These are phyloP conservation scores for Clepsis dumicolana DNA, from an alignment of 2,888 invertebrate species.

Conservation along the genomic window DNA sequence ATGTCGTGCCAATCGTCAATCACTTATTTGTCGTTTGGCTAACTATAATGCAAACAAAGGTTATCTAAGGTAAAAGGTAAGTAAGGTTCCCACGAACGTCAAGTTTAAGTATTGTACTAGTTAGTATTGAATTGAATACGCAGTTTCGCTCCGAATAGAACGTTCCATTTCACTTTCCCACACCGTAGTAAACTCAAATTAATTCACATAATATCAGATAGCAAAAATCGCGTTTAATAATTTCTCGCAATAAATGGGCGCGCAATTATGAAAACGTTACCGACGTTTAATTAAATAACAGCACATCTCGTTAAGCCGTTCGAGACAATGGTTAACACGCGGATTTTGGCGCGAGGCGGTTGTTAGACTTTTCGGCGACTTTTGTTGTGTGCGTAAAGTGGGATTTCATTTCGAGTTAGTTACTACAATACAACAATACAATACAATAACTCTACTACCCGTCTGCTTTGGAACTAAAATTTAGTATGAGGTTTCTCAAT, in stretches of 20 bases:
- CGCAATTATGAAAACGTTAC: conserved; percentile 26
- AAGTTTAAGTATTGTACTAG: not conserved
- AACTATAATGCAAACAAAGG: no score
- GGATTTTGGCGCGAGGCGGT: not conserved
- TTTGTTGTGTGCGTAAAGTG: not conserved
- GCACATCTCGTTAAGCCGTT: conserved; percentile 18
- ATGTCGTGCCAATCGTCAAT: no score
- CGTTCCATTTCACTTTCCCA: not conserved
- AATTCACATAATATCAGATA: conserved; percentile 15
- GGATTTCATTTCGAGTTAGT: not conserved
- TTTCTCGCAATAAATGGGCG: conserved; percentile 31
- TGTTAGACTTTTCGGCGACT: not conserved
- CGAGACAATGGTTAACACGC: conserved; percentile 11
- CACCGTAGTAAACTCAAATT: conserved; percentile 9
- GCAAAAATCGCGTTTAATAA: conserved; percentile 26
- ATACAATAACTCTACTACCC: no score
- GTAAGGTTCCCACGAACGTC: not conserved
- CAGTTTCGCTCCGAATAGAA: not conserved
- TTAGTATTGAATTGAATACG: not conserved
- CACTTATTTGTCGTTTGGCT: no score
- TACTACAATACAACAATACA: no score
- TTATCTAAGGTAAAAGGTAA: no score
- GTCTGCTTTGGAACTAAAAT: no score
- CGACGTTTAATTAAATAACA: conserved; percentile 27
- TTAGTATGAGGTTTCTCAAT: no score